These are phyloP conservation scores for Laterallus jamaicensis DNA, from an alignment of 2,113 vertebrate genomes.

Conservation along the genomic window DNA sequence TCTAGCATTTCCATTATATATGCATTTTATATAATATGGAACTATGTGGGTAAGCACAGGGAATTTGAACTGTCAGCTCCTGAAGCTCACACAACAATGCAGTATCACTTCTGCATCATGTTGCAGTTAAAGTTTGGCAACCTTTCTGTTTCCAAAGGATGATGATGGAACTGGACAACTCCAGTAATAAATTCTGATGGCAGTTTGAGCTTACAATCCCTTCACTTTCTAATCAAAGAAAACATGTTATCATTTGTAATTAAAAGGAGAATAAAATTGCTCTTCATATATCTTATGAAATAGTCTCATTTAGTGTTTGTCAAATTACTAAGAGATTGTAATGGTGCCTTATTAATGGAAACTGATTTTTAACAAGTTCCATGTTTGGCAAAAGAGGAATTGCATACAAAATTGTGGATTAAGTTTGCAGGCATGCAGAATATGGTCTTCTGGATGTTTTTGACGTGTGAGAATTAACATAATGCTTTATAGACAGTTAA, in stretches of 20 bases:
- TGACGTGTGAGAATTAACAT: background rate
- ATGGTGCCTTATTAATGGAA: background rate
- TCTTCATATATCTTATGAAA: accelerated
- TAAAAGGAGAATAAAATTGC: background rate
- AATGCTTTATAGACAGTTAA: background rate
- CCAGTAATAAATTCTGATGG: background rate
- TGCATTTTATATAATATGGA: background rate
- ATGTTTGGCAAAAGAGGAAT: background rate
- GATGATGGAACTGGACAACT: background rate
- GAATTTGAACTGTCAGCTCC: background rate
- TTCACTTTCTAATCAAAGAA: background rate
- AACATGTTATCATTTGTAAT: background rate
- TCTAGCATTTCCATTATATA: background rate
- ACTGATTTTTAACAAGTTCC: background rate
- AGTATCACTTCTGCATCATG: constrained; percentile 36
- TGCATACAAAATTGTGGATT: background rate
- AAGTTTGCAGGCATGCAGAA: background rate
- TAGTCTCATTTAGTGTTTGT: background rate
- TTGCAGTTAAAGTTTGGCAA: constrained; percentile 57
- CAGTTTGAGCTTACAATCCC: background rate
- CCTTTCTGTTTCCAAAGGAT: background rate
- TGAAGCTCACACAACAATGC: background rate
- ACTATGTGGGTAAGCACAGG: background rate
- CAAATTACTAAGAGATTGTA: background rate
- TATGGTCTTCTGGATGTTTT: background rate